Evolutionary conservation across 2,888 invertebrate species (phyloP), one percentile per base, ranked within the genome.

Genomic region (Heliconius cydno): DNA sequence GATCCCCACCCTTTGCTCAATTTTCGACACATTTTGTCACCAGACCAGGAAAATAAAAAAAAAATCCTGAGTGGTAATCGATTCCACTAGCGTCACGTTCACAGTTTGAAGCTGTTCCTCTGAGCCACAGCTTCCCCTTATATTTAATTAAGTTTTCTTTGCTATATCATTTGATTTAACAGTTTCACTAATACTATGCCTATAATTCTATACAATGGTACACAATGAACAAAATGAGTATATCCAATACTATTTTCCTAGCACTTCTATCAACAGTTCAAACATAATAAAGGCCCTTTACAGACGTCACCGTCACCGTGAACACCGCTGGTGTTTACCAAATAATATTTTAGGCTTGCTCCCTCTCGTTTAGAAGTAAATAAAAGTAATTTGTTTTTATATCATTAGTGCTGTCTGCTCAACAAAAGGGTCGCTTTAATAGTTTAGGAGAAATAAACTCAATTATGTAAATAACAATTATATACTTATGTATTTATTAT

Each of bases 261-360:
- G 38, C 38, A 41, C 70, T 72, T 52, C 30, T 57, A 60, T 68
- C 5, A 78, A 34, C 65, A 78, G 22, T 68, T 78, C 78, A 78
- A 63, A 68, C 73, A 72, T 34, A 63, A 76, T 76, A 46, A 41
- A 60, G n/a, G n/a, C 73, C 15, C 67, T 74, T 68, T 66, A 10
- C 28, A 78, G 38, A 74, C 66, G 60, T 78, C 38, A 63, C 10
- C 46, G 28, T 34, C 34, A 34, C 34, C 34, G 34, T 66, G 19
- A 66, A 22, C 66, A 46, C 28, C 74, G 57, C 46, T 67, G 28
- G n/a, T 66, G 28, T 78, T 74, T 67, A 28, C 57, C 41, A 52
- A 60, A 66, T n/a, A 22, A 25, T 78, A 68, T 60, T 46, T 67
- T 67, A 68, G 78, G 73, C 60, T 25, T 60, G 30, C 52, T 30